A percentile compares a stretch with the other conserved stretches of the same genome.
phyloP scores from a whole-genome alignment of 2,888 invertebrate genomes.

The Muscina levida region DNA sequence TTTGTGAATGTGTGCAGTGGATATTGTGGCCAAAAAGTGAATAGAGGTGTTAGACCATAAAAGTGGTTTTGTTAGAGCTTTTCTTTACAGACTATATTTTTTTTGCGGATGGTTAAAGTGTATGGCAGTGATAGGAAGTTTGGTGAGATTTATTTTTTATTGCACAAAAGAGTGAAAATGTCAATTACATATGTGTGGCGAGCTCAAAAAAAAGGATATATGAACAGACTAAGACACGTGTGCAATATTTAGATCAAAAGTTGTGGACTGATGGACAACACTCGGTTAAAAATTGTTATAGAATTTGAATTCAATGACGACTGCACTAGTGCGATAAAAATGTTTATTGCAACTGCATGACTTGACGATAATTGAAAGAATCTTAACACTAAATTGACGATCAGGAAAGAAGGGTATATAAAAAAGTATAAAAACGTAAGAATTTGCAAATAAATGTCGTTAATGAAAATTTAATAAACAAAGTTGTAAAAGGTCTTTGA shows the following conservation, averaged over 20 bases:
- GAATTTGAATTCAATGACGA: no score
- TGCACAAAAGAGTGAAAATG: not conserved
- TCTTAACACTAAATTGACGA: no score
- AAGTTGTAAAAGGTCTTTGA: no score
- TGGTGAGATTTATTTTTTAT: not conserved
- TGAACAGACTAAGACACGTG: not conserved
- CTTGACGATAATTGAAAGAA: no score
- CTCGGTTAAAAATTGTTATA: no score
- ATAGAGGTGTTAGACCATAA: constrained; percentile 64
- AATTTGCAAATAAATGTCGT: no score
- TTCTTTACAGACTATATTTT: constrained; percentile 1
- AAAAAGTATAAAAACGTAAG: no score
- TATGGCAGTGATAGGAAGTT: not conserved
- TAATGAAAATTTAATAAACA: no score
- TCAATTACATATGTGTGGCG: not conserved
- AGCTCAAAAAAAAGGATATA: not conserved
- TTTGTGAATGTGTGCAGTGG: not conserved
- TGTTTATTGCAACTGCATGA: no score
- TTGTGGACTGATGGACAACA: not conserved
- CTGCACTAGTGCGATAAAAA: no score
- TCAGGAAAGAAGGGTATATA: no score
- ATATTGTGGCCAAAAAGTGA: constrained; percentile 21
- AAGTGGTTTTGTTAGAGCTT: constrained; percentile 45
- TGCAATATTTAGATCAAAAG: not conserved
- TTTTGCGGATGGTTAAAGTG: not conserved